Evolutionary conservation across 1,140 invertebrate species (phyloP), one percentile per base, ranked within the genome.

Genomic region (Rhopalosiphum padi): DNA sequence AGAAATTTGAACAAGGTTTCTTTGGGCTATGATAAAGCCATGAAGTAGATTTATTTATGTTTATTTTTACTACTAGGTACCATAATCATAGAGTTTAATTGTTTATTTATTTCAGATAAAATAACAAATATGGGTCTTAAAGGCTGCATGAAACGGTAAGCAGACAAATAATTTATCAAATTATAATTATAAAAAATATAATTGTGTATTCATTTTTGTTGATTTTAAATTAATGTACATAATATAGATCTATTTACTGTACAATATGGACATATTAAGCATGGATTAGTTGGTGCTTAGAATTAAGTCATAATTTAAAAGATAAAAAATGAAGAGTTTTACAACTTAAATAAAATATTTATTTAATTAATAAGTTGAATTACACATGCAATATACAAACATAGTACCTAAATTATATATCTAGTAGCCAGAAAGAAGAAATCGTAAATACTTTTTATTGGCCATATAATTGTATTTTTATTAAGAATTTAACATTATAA

Each of bases 91-190:
- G 15, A 77, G 60, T n/a, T 18, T 77, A 77, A 77, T 77, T n/a
- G n/a, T 30, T 41, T 85, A 41, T 85, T 85, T 85, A 85, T 85
- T 85, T 85, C 37, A 85, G 83, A 43, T 85, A 41, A 77, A 25
- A 41, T 43, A 85, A 3, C 37, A 41, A 43, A 85, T 41, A 85
- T 85, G 83, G 37, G 37, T 85, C 25, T 85, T 85, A 85, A 85
- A 85, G 41, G 83, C 41, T 85, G 83, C 37, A 43, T 85, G 35
- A 85, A 85, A 85, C 37, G 83, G 83, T 85, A 85, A 41, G 83
- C 37, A 23, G 1, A 83, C 37, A 51, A 51, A 51, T 37, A 83
- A 83, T 83, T 8, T 85, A 43, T 85, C 23, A 85, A n/a, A 85
- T 43, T 85, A 85, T 22, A 85, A 85, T 85, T 43, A 41, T 85